Evolutionary conservation across 2,888 invertebrate species (phyloP), one percentile per base, ranked within the genome.

Genomic region (Ornithoptera alexandrae): DNA sequence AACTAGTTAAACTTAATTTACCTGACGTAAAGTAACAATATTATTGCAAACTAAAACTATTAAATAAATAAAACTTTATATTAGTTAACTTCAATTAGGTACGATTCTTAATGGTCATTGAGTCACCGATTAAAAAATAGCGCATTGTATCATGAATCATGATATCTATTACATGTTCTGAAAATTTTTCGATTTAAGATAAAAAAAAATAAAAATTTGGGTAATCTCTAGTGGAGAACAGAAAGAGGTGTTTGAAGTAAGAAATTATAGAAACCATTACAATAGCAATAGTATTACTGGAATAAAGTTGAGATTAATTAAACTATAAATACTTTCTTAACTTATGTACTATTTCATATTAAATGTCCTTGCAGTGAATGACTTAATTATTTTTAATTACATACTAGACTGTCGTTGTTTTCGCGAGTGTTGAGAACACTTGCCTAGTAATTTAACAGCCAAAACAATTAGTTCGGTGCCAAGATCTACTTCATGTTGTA

Each of bases 341-440:
- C 3, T 15, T 15, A 2, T 17, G 46, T n/a, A 53, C 53, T n/a
- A 53, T 53, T 53, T 53, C 53, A n/a, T 53, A 18, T 12, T 53
- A 77, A 74, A 74, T 80, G 80, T 80, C 79, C 82, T 84, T 84
- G 79, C 75, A 76, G 71, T 73, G 84, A 86, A 86, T 88, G 84
- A 84, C 78, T 83, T 84, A 83, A 88, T 88, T 85, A 85, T 79
- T 81, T 80, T 79, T 84, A 87, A 88, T 86, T 81, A 84, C 77
- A 69, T 69, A 72, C 71, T 71, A 68, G 74, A 72, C 73, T 73
- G 72, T 72, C 73, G 70, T 71, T 73, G 72, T 72, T 72, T 72
- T 70, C 70, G 69, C 67, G 67, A 70, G 70, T 70, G 42, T 67
- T 71, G 71, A 60, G 72, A 67, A 71, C 69, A 65, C 70, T 69